Evolutionary conservation across 2,888 invertebrate genomes (phyloP).

Genomic region (Maniola hyperantus): DNA sequence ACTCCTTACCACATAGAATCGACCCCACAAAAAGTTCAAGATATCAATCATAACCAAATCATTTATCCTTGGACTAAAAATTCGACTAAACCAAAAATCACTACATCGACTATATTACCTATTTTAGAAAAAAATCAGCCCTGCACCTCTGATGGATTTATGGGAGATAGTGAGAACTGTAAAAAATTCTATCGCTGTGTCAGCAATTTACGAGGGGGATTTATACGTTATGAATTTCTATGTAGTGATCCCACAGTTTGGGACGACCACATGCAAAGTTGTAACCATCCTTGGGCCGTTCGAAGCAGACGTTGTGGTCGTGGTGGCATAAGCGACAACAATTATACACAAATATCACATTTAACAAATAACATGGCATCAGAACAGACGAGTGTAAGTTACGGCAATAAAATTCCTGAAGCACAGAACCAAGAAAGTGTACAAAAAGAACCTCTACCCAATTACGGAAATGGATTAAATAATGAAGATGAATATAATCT

Average conservation of each 20-base stretch:
- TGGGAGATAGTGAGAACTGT: conserved; percentile 87
- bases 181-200: conserved; percentile 92
- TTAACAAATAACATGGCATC: not conserved
- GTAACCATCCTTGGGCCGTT: conserved; percentile 87
- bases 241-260: conserved; percentile 90
- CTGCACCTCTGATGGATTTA: conserved; percentile 88
- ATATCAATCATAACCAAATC: conserved; percentile 28
- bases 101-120: conserved; percentile 22
- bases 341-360: not conserved
- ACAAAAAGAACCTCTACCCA: not conserved
- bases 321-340: conserved; percentile 41
- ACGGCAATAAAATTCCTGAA: not conserved
- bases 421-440: not conserved
- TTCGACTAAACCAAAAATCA: conserved; percentile 18
- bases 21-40: conserved; percentile 29
- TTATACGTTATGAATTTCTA: conserved; percentile 86
- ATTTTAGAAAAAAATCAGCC: conserved; percentile 45
- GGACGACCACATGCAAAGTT: conserved; percentile 87
- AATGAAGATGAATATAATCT: not conserved
- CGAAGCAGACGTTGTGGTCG: conserved; percentile 66
- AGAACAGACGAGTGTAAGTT: not conserved
- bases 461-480: conserved; percentile 10
- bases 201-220: conserved; percentile 83
- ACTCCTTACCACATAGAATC: conserved; percentile 29
- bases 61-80: conserved; percentile 36